phyloP scores from a whole-genome alignment of 2,113 vertebrate species.

The Caranx melampygus region DNA sequence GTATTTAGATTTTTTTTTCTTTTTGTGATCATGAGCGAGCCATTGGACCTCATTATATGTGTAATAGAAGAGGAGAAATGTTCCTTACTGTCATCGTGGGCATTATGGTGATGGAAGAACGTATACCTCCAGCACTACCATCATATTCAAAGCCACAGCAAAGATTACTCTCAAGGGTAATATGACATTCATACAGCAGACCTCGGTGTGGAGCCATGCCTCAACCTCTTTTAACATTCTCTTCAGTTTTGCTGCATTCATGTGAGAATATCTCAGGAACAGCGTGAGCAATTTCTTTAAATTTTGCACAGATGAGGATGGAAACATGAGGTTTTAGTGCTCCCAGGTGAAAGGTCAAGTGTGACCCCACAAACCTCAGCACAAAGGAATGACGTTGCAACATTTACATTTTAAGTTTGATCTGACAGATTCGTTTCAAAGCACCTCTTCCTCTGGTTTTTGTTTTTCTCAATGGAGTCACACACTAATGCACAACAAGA shows the following conservation, averaged over 20 bases:
- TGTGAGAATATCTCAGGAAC: no score
- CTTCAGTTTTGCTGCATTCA: no score
- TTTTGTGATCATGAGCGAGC: conserved; percentile 16
- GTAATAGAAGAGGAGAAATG: conserved; percentile 48
- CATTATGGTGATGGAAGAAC: conserved; percentile 39
- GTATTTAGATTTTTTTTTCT: conserved; percentile 28
- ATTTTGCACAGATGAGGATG: no score
- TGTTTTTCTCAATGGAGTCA: no score
- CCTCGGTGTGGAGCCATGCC: not conserved
- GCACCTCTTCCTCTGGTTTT: no score
- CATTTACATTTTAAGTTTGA: no score
- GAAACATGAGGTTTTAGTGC: no score
- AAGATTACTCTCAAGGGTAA: conserved; percentile 42
- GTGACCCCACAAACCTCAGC: no score
- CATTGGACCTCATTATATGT: conserved; percentile 34
- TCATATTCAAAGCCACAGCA: conserved; percentile 10
- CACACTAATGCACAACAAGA: not conserved
- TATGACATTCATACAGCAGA: conserved; percentile 43
- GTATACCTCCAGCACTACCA: conserved; percentile 18
- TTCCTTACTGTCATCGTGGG: conserved; percentile 43
- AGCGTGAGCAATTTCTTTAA: no score
- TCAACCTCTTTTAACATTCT: not conserved
- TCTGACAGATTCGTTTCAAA: no score
- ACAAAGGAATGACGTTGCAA: no score
- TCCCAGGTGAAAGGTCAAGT: no score